Evolutionary conservation across 2,888 invertebrate species (phyloP).

Genomic region (Pammene fasciana): DNA sequence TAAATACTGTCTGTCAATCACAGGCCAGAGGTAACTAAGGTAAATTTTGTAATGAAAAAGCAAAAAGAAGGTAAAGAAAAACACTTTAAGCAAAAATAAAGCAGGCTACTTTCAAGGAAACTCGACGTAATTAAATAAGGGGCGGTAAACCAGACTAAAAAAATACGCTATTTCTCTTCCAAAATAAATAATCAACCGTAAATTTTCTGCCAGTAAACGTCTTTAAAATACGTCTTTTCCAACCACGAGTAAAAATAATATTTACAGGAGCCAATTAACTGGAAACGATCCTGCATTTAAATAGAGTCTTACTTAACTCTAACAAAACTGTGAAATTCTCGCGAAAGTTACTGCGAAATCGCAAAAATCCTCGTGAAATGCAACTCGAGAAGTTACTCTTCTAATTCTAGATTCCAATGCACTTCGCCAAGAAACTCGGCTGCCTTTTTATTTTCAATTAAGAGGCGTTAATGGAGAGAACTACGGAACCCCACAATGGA

Average conservation of each 20-base stretch:
- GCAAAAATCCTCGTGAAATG: slow-evolving; percentile 25
- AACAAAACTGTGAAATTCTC: slow-evolving; percentile 5
- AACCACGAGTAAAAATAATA: neutral
- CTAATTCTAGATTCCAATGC: slow-evolving; percentile 39
- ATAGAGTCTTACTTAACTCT: neutral
- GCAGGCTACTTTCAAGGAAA: neutral
- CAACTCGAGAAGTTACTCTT: slow-evolving; percentile 34
- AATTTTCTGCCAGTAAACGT: neutral
- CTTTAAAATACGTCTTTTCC: neutral
- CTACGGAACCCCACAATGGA: slow-evolving; percentile 60
- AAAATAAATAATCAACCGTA: slow-evolving; percentile 7
- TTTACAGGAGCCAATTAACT: neutral
- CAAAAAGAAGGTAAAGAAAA: neutral
- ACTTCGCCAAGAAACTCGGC: slow-evolving; percentile 33
- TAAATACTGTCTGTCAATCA: neutral
- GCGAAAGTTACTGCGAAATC: slow-evolving; percentile 3
- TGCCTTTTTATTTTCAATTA: slow-evolving; percentile 45
- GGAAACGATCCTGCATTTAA: neutral
- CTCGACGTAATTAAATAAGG: neutral
- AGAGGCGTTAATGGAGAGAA: slow-evolving; percentile 62
- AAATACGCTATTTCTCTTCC: neutral
- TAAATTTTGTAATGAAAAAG: neutral
- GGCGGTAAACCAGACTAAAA: neutral
- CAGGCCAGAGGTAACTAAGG: too few relatives aligned
- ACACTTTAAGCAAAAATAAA: neutral